Conservation (phyloP, 2,113 vertebrate species). For the Panthera tigris region DNA sequence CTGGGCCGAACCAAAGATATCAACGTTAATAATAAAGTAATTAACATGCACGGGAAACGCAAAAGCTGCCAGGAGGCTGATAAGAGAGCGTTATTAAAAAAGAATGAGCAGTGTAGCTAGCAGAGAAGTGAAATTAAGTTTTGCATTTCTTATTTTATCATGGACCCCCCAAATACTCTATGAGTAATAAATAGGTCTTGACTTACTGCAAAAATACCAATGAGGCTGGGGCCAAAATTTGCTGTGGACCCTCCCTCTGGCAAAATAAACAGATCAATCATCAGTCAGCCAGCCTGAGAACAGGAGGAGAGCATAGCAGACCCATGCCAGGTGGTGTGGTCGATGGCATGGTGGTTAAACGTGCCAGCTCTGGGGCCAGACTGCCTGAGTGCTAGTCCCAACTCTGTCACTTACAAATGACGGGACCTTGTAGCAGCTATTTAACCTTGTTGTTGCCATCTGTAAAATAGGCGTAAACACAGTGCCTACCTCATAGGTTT, state of each 20-base stretch:
- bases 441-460: background rate
- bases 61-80: conserved; percentile 75
- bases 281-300: background rate
- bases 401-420: background rate
- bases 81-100: conserved; percentile 73
- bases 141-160: conserved; percentile 58
- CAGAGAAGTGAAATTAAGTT: conserved; percentile 57
- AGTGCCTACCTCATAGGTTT: background rate
- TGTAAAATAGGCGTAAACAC: background rate
- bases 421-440: background rate
- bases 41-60: conserved; percentile 65
- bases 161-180: conserved; percentile 28
- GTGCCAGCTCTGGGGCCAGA: background rate
- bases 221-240: background rate
- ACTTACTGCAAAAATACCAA: conserved; percentile 2
- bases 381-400: background rate
- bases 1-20: conserved; percentile 67
- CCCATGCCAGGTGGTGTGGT: background rate
- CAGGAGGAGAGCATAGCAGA: background rate
- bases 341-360: background rate
- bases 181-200: conserved; percentile 45
- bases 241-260: background rate
- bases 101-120: conserved; percentile 53
- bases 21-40: conserved; percentile 76
- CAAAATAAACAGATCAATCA: background rate